A percentile compares a stretch with the other conserved stretches of the same genome.
Conservation (phyloP, 2,113 vertebrate genomes). For the Hypomesus transpacificus region DNA sequence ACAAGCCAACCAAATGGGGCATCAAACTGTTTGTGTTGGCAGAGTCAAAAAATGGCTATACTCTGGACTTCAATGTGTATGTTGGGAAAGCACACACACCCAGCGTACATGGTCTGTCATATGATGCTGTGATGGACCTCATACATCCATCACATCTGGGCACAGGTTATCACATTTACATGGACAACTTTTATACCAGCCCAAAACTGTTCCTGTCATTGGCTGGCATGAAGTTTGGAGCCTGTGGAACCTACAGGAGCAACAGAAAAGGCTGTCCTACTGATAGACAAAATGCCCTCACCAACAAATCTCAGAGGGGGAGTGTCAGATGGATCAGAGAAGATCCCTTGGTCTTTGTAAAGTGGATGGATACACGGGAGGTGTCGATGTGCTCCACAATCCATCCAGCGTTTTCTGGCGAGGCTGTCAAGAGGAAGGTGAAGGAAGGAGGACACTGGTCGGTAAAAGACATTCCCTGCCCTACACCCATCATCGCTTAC, state of each 20-base stretch:
- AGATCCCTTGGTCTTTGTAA: too few relatives aligned
- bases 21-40: too few relatives aligned
- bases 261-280: constrained; percentile 7
- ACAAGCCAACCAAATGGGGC: too few relatives aligned
- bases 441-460: constrained; percentile 10
- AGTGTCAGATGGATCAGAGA: constrained; percentile 30
- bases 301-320: background rate
- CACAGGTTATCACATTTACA: background rate
- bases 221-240: background rate
- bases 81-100: too few relatives aligned
- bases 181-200: too few relatives aligned
- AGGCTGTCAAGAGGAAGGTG: too few relatives aligned
- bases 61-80: background rate
- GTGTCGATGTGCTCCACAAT: too few relatives aligned
- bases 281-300: constrained; percentile 3
- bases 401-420: too few relatives aligned
- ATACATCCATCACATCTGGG: background rate
- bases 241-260: constrained; percentile 28
- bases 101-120: too few relatives aligned
- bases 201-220: background rate
- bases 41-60: constrained; percentile 1
- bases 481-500: constrained; percentile 11
- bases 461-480: constrained; percentile 3
- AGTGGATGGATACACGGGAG: too few relatives aligned
- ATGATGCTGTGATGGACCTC: constrained; percentile 9